phyloP scores from a whole-genome alignment of 1,140 invertebrate genomes.

The Riptortus pedestris region DNA sequence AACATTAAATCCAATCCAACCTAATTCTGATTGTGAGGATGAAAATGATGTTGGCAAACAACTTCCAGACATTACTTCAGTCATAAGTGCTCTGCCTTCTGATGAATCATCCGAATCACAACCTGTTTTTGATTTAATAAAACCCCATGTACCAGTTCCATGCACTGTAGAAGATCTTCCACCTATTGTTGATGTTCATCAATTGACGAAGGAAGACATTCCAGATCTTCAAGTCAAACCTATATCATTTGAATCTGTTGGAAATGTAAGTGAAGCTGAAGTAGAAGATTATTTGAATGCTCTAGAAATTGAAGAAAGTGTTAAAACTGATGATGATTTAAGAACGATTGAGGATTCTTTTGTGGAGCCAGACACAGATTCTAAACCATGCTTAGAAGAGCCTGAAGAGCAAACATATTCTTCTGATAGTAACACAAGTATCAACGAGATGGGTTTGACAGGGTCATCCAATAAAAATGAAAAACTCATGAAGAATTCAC shows the following conservation, averaged over 20 bases:
- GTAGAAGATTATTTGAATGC: constrained; percentile 47
- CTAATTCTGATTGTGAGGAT: not conserved
- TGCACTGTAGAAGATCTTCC: not conserved
- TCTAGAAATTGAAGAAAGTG: constrained; percentile 35
- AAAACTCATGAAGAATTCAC: not conserved
- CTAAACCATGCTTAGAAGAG: no score
- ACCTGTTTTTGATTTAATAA: constrained; percentile 25
- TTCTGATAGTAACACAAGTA: constrained; percentile 1
- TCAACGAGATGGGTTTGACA: not conserved
- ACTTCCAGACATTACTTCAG: constrained; percentile 29
- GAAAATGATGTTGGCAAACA: constrained; percentile 12
- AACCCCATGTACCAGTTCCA: not conserved
- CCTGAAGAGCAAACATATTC: not conserved
- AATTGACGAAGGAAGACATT: constrained; percentile 15
- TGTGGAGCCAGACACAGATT: no score
- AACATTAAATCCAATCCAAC: constrained; percentile 13
- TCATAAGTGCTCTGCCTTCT: not conserved
- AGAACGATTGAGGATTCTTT: not conserved
- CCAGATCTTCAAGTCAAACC: constrained; percentile 25
- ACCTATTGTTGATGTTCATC: constrained; percentile 20
- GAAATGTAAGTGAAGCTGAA: constrained; percentile 44
- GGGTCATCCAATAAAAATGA: not conserved
- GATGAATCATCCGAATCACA: not conserved
- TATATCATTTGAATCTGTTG: constrained; percentile 37
- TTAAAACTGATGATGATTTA: not conserved